Evolutionary conservation across 2,888 invertebrate genomes (phyloP).

Genomic region (Ophonus ardosiacus): DNA sequence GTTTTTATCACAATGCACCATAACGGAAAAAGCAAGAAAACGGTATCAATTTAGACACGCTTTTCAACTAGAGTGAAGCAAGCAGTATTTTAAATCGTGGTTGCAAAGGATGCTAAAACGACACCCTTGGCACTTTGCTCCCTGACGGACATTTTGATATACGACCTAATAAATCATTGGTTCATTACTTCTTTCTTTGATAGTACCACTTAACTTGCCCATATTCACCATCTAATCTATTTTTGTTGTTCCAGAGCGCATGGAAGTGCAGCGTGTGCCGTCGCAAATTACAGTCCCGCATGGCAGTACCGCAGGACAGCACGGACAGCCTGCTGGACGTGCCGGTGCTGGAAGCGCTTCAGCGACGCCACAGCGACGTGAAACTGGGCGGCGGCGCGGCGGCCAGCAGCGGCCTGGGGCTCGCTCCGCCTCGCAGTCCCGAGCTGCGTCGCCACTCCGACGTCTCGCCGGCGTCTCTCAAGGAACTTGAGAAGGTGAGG

Average conservation of each 20-base stretch:
- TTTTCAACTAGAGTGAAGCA: too few species aligned
- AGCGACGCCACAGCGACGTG: slow-evolving; percentile 89
- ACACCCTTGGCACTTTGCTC: too few species aligned
- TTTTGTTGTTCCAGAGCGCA: slow-evolving; percentile 78
- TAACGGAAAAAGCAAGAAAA: too few species aligned
- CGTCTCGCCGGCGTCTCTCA: slow-evolving; percentile 91
- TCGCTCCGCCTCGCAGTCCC: slow-evolving; percentile 91
- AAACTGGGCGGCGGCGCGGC: slow-evolving; percentile 80
- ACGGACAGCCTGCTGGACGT: slow-evolving; percentile 91
- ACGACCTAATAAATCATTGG: background rate
- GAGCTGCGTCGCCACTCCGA: slow-evolving; percentile 90
- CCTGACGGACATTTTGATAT: too few species aligned
- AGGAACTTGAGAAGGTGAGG: slow-evolving; percentile 92
- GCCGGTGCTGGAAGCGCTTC: slow-evolving; percentile 87
- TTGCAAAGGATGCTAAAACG: too few species aligned
- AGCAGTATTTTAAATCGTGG: too few species aligned
- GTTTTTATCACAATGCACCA: too few species aligned
- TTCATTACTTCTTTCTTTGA: background rate
- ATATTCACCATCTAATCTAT: background rate
- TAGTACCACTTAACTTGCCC: background rate
- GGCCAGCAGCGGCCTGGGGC: slow-evolving; percentile 79
- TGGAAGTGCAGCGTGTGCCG: slow-evolving; percentile 95
- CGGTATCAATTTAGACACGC: too few species aligned
- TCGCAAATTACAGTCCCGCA: slow-evolving; percentile 85
- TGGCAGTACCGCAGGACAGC: slow-evolving; percentile 88